Conservation (phyloP, 2,797 vertebrate species). For the Tokudaia tokunoshimensis region DNA sequence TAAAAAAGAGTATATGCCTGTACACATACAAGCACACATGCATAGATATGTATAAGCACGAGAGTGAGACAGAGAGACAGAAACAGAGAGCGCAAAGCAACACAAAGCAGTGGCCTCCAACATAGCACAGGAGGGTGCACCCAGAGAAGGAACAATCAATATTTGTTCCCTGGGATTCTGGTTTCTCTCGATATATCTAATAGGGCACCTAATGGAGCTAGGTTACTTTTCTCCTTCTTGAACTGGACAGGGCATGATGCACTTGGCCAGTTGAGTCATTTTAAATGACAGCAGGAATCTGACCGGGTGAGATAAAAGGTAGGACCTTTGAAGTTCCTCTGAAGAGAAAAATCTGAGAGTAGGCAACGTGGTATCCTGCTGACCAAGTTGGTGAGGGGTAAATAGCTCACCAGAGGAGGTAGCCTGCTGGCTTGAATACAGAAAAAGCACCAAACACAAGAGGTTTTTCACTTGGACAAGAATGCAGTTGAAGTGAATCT, state of each 20-base stretch:
- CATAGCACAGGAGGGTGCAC: not conserved
- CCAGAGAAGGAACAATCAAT: not conserved
- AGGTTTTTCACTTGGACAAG: not conserved
- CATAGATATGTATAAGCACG: not conserved
- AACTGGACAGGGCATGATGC: not conserved
- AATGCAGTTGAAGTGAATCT: not conserved
- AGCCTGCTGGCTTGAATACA: not conserved
- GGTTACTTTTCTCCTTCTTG: not conserved
- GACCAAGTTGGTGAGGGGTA: not conserved
- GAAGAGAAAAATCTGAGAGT: not conserved
- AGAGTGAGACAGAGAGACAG: not conserved
- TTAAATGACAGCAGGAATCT: not conserved
- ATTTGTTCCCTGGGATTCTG: not conserved
- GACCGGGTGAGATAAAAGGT: not conserved
- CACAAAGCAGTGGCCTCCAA: not conserved
- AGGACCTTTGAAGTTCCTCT: not conserved
- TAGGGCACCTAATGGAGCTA: not conserved
- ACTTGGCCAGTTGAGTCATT: not conserved
- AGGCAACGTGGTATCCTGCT: not conserved
- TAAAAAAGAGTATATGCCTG: not conserved
- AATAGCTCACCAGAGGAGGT: not conserved
- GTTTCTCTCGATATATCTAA: not conserved
- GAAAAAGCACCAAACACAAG: not conserved
- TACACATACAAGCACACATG: not conserved
- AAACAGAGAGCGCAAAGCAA: not conserved